These are phyloP conservation scores for Bergia sp. DNA, from an alignment of 92 coral and sea anemone genomes.

Conservation along the genomic window DNA sequence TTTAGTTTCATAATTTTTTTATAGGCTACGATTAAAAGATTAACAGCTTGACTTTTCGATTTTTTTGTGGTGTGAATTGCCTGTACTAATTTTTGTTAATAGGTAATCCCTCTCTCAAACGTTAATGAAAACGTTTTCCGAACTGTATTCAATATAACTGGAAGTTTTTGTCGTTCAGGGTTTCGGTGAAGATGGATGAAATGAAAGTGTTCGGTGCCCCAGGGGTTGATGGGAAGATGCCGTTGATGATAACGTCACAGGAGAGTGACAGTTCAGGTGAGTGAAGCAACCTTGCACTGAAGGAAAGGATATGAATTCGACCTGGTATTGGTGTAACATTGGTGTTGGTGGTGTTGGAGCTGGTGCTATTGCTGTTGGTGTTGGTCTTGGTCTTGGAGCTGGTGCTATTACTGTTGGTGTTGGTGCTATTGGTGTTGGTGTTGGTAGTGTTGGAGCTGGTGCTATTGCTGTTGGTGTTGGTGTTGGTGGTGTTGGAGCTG, in stretches of 20 bases:
- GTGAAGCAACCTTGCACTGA: not conserved
- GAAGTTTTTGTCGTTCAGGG: constrained; percentile 47
- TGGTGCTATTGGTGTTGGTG: no score
- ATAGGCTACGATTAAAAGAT: not conserved
- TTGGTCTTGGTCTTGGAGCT: no score
- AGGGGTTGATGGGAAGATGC: constrained; percentile 66
- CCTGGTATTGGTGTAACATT: not conserved
- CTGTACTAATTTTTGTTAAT: not conserved
- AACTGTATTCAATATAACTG: not conserved
- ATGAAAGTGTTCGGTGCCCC: constrained; percentile 87
- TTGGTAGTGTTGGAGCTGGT: no score
- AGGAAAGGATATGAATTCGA: not conserved
- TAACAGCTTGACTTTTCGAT: not conserved
- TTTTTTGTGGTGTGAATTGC: not conserved
- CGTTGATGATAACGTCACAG: constrained; percentile 86
- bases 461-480: no score
- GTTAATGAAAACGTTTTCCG: not conserved
- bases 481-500: no score
- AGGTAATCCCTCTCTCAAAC: not conserved
- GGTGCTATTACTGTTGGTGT: no score
- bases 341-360: no score
- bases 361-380: no score
- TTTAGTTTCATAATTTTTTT: no score
- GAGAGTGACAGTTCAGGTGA: constrained; percentile 64
- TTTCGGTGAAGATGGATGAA: constrained; percentile 77